Evolutionary conservation across 1,140 invertebrate genomes (phyloP).

Genomic region (Eriosoma lanigerum): DNA sequence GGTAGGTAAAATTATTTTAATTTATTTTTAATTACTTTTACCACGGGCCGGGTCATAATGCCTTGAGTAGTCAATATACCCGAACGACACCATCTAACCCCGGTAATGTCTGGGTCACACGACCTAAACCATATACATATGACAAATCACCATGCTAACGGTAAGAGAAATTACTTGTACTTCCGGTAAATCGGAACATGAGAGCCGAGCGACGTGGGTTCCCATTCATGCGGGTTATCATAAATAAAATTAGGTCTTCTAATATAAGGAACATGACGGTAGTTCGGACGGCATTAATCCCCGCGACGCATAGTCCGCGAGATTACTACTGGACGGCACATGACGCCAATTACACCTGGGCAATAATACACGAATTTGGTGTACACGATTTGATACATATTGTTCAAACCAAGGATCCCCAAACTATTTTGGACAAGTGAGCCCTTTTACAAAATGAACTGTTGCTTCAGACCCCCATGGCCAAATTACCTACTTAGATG

Average conservation of each 20-base stretch:
- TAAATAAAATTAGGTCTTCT: neutral
- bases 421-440: too few relatives aligned
- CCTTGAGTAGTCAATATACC: too few relatives aligned
- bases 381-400: constrained; percentile 55
- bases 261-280: neutral
- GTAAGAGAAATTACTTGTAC: neutral
- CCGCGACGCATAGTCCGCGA: constrained; percentile 57
- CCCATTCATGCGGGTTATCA: neutral
- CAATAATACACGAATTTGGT: constrained; percentile 54
- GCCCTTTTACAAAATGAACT: too few relatives aligned
- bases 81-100: too few relatives aligned
- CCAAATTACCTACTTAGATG: too few relatives aligned
- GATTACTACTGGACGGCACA: constrained; percentile 55
- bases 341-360: constrained; percentile 54
- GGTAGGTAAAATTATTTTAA: too few relatives aligned
- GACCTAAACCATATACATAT: too few relatives aligned
- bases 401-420: too few relatives aligned
- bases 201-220: neutral
- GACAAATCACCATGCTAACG: neutral
- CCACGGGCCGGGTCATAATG: too few relatives aligned
- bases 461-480: too few relatives aligned
- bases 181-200: neutral
- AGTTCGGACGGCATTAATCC: constrained; percentile 48
- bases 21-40: too few relatives aligned
- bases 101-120: too few relatives aligned